These are phyloP conservation scores for Rattus norvegicus DNA, from an alignment of 2,113 vertebrate species.

Conservation along the genomic window DNA sequence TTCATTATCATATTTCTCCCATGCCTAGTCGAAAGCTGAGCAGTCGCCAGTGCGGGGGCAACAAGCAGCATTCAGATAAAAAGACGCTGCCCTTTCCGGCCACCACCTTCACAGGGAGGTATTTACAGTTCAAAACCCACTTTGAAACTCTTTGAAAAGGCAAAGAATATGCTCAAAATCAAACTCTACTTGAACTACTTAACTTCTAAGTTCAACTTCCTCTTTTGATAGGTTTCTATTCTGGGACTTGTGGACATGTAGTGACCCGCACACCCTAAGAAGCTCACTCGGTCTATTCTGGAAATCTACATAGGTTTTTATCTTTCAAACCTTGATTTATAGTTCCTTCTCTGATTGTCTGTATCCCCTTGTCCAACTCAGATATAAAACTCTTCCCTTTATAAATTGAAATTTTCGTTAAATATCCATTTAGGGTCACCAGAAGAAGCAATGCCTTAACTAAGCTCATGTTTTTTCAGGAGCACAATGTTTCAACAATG, in stretches of 20 bases:
- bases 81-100: background rate
- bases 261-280: background rate
- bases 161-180: slow-evolving; percentile 50
- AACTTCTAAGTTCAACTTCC: background rate
- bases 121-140: background rate
- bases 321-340: background rate
- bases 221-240: slow-evolving; percentile 26
- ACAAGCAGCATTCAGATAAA: slow-evolving; percentile 8
- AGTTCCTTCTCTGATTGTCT: background rate
- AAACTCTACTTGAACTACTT: slow-evolving; percentile 49
- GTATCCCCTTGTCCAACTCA: background rate
- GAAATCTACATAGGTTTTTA: background rate
- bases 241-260: background rate
- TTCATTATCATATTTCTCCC: slow-evolving; percentile 73
- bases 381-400: slow-evolving; percentile 14
- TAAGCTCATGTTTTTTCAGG: slow-evolving; percentile 44
- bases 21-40: slow-evolving; percentile 39
- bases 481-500: background rate
- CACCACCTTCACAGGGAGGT: background rate
- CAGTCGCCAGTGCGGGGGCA: background rate
- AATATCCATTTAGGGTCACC: slow-evolving; percentile 9
- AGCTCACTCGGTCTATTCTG: background rate
- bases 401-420: slow-evolving; percentile 49
- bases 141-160: slow-evolving; percentile 23
- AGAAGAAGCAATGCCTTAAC: background rate